Evolutionary conservation across 2,797 vertebrate genomes (phyloP).

Genomic region (Oryzias dopingdopingensis): DNA sequence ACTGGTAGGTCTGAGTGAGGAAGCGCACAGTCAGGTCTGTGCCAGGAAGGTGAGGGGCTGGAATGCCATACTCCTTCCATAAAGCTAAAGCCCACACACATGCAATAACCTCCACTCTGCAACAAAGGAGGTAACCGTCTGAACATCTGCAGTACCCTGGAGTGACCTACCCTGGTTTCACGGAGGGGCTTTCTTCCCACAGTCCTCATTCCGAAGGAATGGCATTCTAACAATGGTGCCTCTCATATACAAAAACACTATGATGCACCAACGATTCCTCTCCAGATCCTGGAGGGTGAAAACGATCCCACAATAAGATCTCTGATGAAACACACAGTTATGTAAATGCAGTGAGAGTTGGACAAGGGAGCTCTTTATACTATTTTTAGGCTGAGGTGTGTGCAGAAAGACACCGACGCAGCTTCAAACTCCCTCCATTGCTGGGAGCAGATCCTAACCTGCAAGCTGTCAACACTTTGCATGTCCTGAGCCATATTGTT

Average conservation of each 20-base stretch:
- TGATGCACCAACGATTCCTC: neutral
- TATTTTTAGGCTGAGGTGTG: conserved; percentile 54
- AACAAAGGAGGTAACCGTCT: conserved; percentile 36
- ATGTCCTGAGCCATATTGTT: conserved; percentile 3
- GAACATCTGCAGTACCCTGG: conserved; percentile 47
- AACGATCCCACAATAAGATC: neutral
- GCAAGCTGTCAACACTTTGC: conserved; percentile 9
- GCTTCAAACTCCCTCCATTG: conserved; percentile 18
- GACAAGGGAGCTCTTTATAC: conserved; percentile 27
- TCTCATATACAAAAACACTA: conserved; percentile 1
- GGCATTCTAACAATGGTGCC: conserved; percentile 14
- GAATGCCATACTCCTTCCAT: conserved; percentile 46
- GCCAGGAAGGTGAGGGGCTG: conserved; percentile 56
- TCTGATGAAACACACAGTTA: conserved; percentile 6
- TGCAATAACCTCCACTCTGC: conserved; percentile 20
- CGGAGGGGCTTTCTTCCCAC: conserved; percentile 51
- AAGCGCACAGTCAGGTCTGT: conserved; percentile 58
- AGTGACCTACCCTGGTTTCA: conserved; percentile 39
- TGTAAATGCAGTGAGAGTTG: conserved; percentile 33
- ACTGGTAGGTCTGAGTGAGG: conserved; percentile 54
- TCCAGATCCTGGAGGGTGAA: neutral
- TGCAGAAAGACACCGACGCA: conserved; percentile 44
- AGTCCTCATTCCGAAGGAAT: conserved; percentile 40
- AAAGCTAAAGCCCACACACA: conserved; percentile 36
- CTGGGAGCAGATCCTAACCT: conserved; percentile 25